Evolutionary conservation across 2,797 vertebrate genomes (phyloP), one percentile per base, ranked within the genome.

Genomic region (Arrhamphus sclerolepis): DNA sequence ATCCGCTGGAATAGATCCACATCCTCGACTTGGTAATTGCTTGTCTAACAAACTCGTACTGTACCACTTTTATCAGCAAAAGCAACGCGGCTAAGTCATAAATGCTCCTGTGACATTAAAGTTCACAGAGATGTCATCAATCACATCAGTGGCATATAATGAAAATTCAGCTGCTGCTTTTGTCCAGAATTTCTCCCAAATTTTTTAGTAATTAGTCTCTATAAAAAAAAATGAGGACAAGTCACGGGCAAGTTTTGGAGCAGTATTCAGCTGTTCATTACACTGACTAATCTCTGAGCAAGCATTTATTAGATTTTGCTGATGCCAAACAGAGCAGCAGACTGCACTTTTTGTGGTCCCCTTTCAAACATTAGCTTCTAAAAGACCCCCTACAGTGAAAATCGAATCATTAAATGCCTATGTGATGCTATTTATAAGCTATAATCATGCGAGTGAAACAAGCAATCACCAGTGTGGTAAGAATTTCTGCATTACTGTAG

Each of bases 1-100:
- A 82, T 89, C 77, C 60, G 22, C 76, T 39, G 63, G 70, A 77
- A 65, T 85, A 67, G 65, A 77, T 82, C 60, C 66, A 60, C 81
- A 58, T 86, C 74, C 81, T 82, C 66, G 4, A 26, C 67, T 41
- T 61, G 66, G 55, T 85, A 83, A 83, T 83, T 83, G 72, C 72
- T 60, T 66, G 67, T 77, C 53, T 70, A 76, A 82, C 82, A 79
- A 83, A 82, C 59, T 69, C 60, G 44, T 29, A 73, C 80, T 64
- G 74, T 81, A 75, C 70, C 59, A 52, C 77, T 80, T 85, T 77
- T 73, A 81, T 75, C 78, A 80, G 70, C 82, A 80, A 72, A 80
- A 77, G 61, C 22, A 62, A 70, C 8, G 14, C 9, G 19, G 62
- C 68, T 68, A 48, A 74, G 69, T 67, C 60, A 56, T 48, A 80